Percentiles rank a stretch among this genome's conserved stretches.
Conservation (phyloP, 2,797 vertebrate species). For the Hybognathus amarus region DNA sequence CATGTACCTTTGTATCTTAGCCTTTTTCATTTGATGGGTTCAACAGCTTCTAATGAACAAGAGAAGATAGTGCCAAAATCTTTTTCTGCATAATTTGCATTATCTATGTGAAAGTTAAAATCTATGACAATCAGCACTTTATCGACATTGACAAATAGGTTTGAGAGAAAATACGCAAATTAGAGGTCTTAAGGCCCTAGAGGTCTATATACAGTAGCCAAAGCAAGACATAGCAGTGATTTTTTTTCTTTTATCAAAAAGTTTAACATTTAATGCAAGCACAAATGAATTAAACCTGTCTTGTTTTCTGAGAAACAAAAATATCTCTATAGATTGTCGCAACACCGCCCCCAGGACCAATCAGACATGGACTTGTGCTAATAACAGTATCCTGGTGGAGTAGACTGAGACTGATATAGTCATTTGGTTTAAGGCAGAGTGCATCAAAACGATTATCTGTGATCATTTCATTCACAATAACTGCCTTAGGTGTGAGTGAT, state of each 20-base stretch:
- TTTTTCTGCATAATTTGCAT: background rate
- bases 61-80: background rate
- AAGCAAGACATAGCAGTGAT: background rate
- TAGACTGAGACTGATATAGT: too few relatives aligned
- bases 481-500: too few relatives aligned
- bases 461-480: too few relatives aligned
- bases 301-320: background rate
- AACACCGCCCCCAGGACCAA: too few relatives aligned
- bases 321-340: background rate
- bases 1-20: background rate
- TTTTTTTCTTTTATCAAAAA: background rate
- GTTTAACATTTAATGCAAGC: background rate
- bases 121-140: background rate
- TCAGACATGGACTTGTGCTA: too few relatives aligned
- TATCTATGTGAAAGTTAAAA: background rate
- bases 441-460: too few relatives aligned
- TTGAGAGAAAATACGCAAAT: background rate
- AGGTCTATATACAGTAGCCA: background rate
- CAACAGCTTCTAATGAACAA: background rate
- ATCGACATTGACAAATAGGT: background rate
- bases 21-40: background rate
- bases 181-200: background rate
- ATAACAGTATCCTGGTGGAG: too few relatives aligned
- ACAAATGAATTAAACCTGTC: background rate
- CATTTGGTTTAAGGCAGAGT: too few relatives aligned